Base-by-base conservation (phyloP, 2,888 invertebrate species). In the Ennomos fuscantarius region DNA sequence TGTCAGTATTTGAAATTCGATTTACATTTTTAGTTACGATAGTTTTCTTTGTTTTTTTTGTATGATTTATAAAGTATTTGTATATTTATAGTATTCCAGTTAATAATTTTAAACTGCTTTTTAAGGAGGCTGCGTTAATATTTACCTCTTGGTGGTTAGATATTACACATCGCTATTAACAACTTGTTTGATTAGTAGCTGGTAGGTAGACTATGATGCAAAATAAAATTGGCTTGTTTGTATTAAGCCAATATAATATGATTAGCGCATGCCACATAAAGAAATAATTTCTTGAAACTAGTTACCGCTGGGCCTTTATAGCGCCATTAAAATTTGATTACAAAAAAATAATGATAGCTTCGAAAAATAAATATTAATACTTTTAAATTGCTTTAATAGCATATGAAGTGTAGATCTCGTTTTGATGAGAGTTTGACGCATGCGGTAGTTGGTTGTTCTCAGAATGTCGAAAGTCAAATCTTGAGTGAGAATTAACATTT, bases 301-400 rank as follows among this genome's bases (percentile, higher is more conserved):
- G 66, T 55, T 52, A 44, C 31, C 37, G 50, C 43, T 55, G 52
- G 36, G 60, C 55, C 58, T 68, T 66, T 63, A 73, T 55, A 60
- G 65, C 57, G 65, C 68, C 57, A 62, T 69, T 59, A 68, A 67
- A 65, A 63, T 68, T 69, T 66, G 65, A 73, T 75, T 76, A 74
- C 66, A 66, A 74, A 74, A 74, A 74, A 74, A 54, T 66, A 69
- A 72, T 72, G 68, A 63, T 67, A 61, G 64, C 62, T 69, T 55
- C 58, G 56, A 62, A 62, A 60, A 59, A 58, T 55, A 55, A 57
- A 63, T 62, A 67, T 62, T 63, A 61, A 62, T 44, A 40, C 48
- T 61, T 63, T 48, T 49, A 59, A 50, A 49, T 59, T 59, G 39
- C 51, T 24, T 34, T 46, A 11, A 56, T 48, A 31, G 40, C 34